phyloP scores from a whole-genome alignment of 2,797 vertebrate genomes.

The Pterois miles region DNA sequence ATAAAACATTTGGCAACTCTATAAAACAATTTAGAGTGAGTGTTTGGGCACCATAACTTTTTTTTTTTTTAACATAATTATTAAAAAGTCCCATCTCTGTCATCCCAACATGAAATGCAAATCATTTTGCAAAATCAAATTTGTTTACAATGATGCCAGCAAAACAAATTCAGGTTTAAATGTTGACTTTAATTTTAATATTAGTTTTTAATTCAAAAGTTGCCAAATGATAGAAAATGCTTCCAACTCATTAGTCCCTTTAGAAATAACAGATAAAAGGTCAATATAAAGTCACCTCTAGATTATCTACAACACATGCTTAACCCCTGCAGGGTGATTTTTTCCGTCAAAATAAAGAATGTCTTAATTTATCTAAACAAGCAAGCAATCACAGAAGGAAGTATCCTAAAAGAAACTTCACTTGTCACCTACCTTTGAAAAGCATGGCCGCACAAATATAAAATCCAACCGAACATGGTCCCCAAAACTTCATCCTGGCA shows the following conservation, averaged over 20 bases:
- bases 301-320: neutral
- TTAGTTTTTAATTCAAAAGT: neutral
- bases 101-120: neutral
- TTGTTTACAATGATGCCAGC: neutral
- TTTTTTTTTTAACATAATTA: neutral
- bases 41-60: neutral
- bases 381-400: neutral
- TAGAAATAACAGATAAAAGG: neutral
- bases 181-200: neutral
- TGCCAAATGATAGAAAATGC: neutral
- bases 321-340: neutral
- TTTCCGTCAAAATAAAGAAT: neutral
- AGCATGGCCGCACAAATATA: conserved; percentile 71
- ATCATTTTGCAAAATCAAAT: too few relatives aligned
- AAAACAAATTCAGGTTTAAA: neutral
- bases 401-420: neutral
- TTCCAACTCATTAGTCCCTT: neutral
- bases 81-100: neutral
- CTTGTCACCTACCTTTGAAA: conserved; percentile 69
- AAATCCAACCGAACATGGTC: conserved; percentile 66
- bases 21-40: neutral
- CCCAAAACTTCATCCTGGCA: conserved; percentile 77
- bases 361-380: neutral
- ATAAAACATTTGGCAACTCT: neutral
- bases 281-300: neutral